These are phyloP conservation scores for Myocastor coypus DNA, from an alignment of 2,113 vertebrate genomes.

Conservation along the genomic window DNA sequence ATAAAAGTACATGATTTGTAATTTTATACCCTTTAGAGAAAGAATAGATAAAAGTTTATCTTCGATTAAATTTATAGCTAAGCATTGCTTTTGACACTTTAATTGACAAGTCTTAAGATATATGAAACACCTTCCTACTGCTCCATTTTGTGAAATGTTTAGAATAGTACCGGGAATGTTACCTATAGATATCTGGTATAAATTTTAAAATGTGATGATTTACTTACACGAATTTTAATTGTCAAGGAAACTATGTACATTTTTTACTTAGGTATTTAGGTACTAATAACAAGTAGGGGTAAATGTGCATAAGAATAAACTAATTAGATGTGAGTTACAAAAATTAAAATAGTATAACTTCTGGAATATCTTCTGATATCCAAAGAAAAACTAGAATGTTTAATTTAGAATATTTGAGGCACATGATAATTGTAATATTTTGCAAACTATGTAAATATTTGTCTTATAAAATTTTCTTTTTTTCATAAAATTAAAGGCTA, in stretches of 20 bases:
- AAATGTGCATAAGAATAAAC: not conserved
- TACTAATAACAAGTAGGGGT: not conserved
- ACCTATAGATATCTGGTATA: not conserved
- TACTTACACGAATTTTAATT: not conserved
- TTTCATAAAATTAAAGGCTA: not conserved
- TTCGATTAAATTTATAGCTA: constrained; percentile 25
- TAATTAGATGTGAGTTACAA: not conserved
- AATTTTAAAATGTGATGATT: not conserved
- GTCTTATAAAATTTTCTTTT: not conserved
- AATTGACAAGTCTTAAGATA: not conserved
- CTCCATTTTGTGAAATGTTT: not conserved
- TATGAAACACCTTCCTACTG: not conserved
- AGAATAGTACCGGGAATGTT: not conserved
- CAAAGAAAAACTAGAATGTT: not conserved
- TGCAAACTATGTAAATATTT: not conserved
- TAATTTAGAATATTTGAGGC: not conserved
- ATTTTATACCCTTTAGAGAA: not conserved
- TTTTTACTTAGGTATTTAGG: not conserved
- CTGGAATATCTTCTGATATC: not conserved
- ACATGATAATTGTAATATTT: not conserved
- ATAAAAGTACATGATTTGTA: not conserved
- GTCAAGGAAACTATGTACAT: not conserved
- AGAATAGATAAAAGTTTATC: not conserved
- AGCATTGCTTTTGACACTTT: not conserved
- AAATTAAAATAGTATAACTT: constrained; percentile 18